Conservation (phyloP, 1,140 invertebrate genomes). For the Liolophura sinensis region DNA sequence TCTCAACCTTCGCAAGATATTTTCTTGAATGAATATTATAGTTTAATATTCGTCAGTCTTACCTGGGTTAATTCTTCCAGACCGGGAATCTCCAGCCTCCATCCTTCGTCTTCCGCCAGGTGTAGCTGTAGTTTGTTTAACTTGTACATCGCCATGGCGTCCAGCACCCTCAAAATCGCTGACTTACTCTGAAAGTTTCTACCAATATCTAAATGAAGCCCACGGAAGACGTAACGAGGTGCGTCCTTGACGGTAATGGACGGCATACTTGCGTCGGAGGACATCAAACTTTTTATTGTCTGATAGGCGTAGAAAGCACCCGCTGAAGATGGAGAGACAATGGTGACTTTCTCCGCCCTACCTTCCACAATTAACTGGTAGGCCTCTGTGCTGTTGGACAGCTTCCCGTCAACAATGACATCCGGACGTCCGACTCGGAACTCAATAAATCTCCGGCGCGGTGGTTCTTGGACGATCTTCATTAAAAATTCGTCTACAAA, state of each 20-base stretch:
- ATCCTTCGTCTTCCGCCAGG: slow-evolving; percentile 54
- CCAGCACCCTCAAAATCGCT: slow-evolving; percentile 38
- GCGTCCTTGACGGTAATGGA: slow-evolving; percentile 22
- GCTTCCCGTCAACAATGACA: slow-evolving; percentile 2
- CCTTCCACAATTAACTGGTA: slow-evolving; percentile 22
- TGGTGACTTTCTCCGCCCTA: slow-evolving; percentile 15
- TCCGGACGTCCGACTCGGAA: neutral
- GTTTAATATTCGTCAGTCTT: neutral
- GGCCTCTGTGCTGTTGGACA: slow-evolving; percentile 13
- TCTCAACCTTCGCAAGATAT: neutral
- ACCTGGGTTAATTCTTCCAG: slow-evolving; percentile 48
- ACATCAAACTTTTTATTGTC: slow-evolving; percentile 22
- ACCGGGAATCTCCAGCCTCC: slow-evolving; percentile 51
- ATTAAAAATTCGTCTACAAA: slow-evolving; percentile 5
- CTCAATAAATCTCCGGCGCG: slow-evolving; percentile 3
- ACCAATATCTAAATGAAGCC: slow-evolving; percentile 48
- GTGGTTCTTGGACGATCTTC: neutral
- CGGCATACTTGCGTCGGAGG: slow-evolving; percentile 13
- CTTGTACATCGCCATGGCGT: slow-evolving; percentile 51
- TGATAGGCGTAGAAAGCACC: slow-evolving; percentile 41
- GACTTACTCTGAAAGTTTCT: slow-evolving; percentile 46
- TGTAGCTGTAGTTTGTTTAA: slow-evolving; percentile 53
- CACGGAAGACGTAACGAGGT: slow-evolving; percentile 40
- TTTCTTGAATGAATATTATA: neutral
- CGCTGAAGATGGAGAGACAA: slow-evolving; percentile 17